A percentile compares a stretch with the other conserved stretches of the same genome.
phyloP scores from a whole-genome alignment of 2,113 vertebrate species.

The Malurus alboscapulatus region DNA sequence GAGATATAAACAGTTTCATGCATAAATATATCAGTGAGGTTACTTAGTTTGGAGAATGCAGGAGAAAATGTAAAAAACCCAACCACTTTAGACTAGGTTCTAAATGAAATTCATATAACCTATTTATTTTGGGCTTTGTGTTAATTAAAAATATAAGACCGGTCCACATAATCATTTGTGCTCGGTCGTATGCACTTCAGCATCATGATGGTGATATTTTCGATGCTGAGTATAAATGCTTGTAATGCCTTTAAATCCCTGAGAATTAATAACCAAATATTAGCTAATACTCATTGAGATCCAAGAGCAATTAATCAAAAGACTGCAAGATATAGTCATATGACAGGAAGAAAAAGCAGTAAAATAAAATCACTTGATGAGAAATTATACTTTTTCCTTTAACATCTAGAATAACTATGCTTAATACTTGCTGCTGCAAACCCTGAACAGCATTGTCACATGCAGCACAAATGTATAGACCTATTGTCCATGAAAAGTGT shows the following conservation, averaged over 20 bases:
- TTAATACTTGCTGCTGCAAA: not conserved
- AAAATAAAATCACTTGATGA: not conserved
- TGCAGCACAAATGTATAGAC: not conserved
- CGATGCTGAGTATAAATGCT: not conserved
- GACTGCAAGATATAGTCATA: not conserved
- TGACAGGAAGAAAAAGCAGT: not conserved
- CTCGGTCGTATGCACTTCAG: not conserved
- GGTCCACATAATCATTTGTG: not conserved
- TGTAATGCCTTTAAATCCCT: not conserved
- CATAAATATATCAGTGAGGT: not conserved
- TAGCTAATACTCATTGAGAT: not conserved
- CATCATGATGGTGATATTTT: not conserved
- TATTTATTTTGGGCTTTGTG: not conserved
- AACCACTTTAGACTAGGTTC: not conserved
- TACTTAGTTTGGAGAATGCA: not conserved
- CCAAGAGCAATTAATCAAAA: constrained; percentile 33
- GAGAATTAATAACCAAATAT: not conserved
- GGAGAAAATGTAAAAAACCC: not conserved
- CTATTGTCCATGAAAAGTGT: not conserved
- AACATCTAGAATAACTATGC: not conserved
- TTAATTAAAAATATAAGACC: not conserved
- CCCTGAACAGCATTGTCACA: not conserved
- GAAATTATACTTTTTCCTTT: not conserved
- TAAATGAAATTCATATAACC: not conserved
- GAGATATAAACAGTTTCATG: not conserved